Percentiles rank a stretch among this genome's conserved stretches.
Evolutionary conservation across 2,113 vertebrate species (phyloP).

Genomic region (Neotoma lepida): DNA sequence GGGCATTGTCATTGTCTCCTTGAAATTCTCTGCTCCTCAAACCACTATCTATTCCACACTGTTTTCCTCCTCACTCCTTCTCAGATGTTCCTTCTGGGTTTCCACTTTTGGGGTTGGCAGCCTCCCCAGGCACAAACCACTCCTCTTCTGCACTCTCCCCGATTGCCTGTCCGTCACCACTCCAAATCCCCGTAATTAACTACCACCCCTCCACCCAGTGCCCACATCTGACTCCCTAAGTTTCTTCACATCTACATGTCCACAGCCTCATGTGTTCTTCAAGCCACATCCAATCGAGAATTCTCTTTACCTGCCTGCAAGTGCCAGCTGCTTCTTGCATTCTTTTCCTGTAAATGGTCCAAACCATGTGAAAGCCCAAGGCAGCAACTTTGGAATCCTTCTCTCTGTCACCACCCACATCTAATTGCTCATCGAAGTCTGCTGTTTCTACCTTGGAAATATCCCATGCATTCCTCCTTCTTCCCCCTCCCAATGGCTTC

Average conservation of each 20-base stretch:
- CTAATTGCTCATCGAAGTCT: slow-evolving; percentile 45
- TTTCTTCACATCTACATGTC: neutral
- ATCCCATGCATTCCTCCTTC: neutral
- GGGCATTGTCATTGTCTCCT: neutral
- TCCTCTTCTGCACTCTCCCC: rapidly evolving
- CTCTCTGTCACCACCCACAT: slow-evolving; percentile 11
- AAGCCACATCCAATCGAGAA: neutral
- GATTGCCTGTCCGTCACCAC: neutral
- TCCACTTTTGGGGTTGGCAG: neutral
- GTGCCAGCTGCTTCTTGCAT: neutral
- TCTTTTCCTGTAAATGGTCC: neutral
- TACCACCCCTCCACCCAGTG: rapidly evolving
- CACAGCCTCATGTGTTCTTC: neutral
- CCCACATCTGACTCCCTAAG: rapidly evolving
- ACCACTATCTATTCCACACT: no score
- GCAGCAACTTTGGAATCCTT: neutral
- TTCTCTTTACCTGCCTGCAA: neutral
- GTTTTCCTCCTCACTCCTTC: neutral
- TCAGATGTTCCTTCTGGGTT: neutral
- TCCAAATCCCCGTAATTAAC: no score
- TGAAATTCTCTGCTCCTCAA: neutral
- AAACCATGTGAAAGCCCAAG: neutral
- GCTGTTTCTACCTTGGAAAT: slow-evolving; percentile 30
- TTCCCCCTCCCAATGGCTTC: slow-evolving; percentile 14
- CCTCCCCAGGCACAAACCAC: rapidly evolving